Conservation (phyloP, 2,113 vertebrate genomes). For the Pyxicephalus adspersus region DNA sequence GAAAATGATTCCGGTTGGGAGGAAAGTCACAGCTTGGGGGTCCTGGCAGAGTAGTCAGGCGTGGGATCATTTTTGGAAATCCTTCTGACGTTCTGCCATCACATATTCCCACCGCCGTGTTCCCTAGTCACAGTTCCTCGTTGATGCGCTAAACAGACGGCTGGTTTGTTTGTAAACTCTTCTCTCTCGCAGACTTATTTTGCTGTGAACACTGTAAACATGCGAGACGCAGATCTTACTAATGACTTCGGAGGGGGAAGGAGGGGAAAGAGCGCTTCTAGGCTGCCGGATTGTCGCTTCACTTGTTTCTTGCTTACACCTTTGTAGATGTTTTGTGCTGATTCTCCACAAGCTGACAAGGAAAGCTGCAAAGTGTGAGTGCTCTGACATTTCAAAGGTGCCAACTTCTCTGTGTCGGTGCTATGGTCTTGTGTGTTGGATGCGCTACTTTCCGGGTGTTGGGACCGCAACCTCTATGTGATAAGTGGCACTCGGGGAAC, state of each 20-base stretch:
- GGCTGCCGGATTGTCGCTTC: not conserved
- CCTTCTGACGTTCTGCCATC: too few relatives aligned
- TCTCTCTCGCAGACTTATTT: conserved; percentile 1
- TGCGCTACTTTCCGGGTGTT: not conserved
- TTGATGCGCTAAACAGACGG: not conserved
- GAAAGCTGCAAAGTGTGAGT: not conserved
- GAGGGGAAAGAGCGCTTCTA: not conserved
- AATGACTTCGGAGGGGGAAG: conserved; percentile 1
- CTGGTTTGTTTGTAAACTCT: conserved; percentile 15
- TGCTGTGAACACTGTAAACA: conserved; percentile 25
- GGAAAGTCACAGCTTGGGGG: not conserved
- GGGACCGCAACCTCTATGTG: too few relatives aligned
- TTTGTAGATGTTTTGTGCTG: conserved; percentile 59
- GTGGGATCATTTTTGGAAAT: too few relatives aligned
- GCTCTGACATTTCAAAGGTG: not conserved
- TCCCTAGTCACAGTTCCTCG: not conserved
- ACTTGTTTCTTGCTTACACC: conserved; percentile 8
- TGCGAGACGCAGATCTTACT: conserved; percentile 1
- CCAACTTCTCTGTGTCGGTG: not conserved
- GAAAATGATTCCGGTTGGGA: too few relatives aligned
- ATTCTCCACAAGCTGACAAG: conserved; percentile 57
- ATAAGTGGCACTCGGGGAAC: too few relatives aligned
- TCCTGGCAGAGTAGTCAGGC: not conserved
- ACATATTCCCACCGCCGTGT: not conserved
- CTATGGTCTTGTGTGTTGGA: conserved; percentile 37